Conservation (phyloP, 2,113 vertebrate species). For the Oplegnathus fasciatus region DNA sequence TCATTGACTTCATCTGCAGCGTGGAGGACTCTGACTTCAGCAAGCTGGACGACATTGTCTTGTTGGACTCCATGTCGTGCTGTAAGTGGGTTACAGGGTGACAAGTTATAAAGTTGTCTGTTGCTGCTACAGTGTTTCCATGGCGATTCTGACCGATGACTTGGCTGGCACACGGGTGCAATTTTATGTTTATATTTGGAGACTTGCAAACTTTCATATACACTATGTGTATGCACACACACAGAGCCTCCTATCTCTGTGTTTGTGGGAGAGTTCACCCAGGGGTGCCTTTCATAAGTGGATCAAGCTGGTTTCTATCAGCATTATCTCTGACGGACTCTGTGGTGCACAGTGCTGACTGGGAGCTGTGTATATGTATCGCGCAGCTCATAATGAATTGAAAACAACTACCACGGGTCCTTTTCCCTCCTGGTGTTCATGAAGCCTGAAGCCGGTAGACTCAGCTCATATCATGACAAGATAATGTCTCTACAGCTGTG, state of each 20-base stretch:
- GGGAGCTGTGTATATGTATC: slow-evolving; percentile 41
- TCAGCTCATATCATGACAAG: slow-evolving; percentile 37
- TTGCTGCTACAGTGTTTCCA: slow-evolving; percentile 45
- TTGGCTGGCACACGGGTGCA: slow-evolving; percentile 14
- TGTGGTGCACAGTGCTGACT: slow-evolving; percentile 49
- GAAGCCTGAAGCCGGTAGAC: slow-evolving; percentile 18
- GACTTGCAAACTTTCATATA: slow-evolving; percentile 13
- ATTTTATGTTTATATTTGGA: slow-evolving; percentile 18
- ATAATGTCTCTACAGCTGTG: slow-evolving; percentile 55
- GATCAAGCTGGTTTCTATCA: slow-evolving; percentile 70
- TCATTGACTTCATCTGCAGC: slow-evolving; percentile 90
- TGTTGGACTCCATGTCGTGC: slow-evolving; percentile 97
- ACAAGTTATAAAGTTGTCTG: slow-evolving; percentile 33
- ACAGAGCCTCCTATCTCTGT: neutral
- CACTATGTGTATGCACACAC: neutral
- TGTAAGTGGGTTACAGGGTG: slow-evolving; percentile 76
- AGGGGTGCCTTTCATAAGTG: slow-evolving; percentile 53
- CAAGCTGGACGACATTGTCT: slow-evolving; percentile 92
- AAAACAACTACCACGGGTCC: slow-evolving; percentile 56
- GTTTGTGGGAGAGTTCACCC: slow-evolving; percentile 49
- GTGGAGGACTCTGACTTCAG: slow-evolving; percentile 93
- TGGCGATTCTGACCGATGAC: slow-evolving; percentile 28
- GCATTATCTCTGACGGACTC: slow-evolving; percentile 40
- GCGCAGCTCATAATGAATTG: slow-evolving; percentile 58
- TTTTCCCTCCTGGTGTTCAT: slow-evolving; percentile 38